Evolutionary conservation across 2,797 vertebrate genomes (phyloP), one percentile per base, ranked within the genome.

Genomic region (Mastacembelus armatus): DNA sequence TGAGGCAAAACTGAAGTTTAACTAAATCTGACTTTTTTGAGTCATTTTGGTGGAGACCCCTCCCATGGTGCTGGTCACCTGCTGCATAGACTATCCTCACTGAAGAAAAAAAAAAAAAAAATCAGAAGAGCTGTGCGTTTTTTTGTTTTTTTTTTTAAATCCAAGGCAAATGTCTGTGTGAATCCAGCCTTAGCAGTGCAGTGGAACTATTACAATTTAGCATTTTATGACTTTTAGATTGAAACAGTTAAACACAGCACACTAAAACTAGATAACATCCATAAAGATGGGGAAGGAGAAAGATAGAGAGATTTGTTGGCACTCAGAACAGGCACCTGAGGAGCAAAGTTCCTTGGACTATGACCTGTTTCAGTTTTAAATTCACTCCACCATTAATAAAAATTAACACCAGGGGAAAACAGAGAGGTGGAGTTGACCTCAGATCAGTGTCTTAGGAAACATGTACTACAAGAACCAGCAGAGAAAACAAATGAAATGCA

Each of bases 401-500:
- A 68, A 35, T 24, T 0, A 33, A 40, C 15, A 49, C 38, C 3
- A 38, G 14, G 24, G 6, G 2, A 26, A 19, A 57, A 52, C 0
- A 26, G 24, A 71, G 43, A 26, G 1, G 16, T 48, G 9, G 47
- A 77, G 77, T 72, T 67, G 68, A 81, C 57, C 12, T 64, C 73
- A 76, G 39, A 84, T 86, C 81, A 66, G 76, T 7, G 72, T 32
- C 75, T 44, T 16, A 3, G 43, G 32, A 51, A 81, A 85, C 36
- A 40, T 66, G 52, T 68, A 21, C 61, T 71, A 8, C 19, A 51
- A 79, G 61, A 85, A 79, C 62, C 59, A 78, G 47, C 74, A 78
- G 68, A 88, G 56, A 81, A 57, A 63, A 65, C 24, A 57, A 57
- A 68, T 36, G 12, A 88, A 77, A 90, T 90, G 89, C 87, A 91